Percentiles rank a stretch among this genome's conserved stretches.
phyloP scores from a whole-genome alignment of 2,113 vertebrate species.

The Strigops habroptila region DNA sequence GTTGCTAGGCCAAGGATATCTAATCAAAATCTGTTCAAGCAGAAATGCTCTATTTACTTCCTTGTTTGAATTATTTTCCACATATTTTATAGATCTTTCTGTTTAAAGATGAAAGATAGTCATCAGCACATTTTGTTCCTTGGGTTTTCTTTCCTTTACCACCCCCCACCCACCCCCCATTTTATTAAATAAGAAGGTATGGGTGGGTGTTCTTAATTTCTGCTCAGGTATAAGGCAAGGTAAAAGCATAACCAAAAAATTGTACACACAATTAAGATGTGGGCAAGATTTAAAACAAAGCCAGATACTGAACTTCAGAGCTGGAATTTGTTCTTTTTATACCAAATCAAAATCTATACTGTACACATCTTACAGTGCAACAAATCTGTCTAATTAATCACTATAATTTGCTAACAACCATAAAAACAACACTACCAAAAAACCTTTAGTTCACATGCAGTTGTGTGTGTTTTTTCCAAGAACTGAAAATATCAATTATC shows the following conservation, averaged over 20 bases:
- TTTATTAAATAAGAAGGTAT: not conserved
- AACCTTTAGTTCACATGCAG: not conserved
- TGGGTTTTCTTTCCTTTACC: not conserved
- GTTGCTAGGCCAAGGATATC: not conserved
- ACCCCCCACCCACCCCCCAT: too few species aligned
- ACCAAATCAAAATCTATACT: not conserved
- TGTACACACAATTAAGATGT: not conserved
- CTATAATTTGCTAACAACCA: not conserved
- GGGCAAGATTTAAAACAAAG: not conserved
- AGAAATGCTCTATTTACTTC: not conserved
- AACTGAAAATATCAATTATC: rapidly evolving
- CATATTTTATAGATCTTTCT: not conserved
- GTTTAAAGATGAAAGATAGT: not conserved
- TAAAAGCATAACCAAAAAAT: not conserved
- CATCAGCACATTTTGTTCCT: not conserved
- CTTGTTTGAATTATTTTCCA: not conserved
- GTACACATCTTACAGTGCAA: not conserved
- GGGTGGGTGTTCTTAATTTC: not conserved
- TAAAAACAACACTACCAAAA: not conserved
- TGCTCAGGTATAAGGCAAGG: not conserved
- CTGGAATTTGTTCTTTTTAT: not conserved
- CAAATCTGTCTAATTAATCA: not conserved
- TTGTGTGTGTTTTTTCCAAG: rapidly evolving
- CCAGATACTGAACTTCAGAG: not conserved
- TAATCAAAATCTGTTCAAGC: not conserved